These are phyloP conservation scores for Hippopotamus amphibius DNA, from an alignment of 2,113 vertebrate species.

Conservation along the genomic window DNA sequence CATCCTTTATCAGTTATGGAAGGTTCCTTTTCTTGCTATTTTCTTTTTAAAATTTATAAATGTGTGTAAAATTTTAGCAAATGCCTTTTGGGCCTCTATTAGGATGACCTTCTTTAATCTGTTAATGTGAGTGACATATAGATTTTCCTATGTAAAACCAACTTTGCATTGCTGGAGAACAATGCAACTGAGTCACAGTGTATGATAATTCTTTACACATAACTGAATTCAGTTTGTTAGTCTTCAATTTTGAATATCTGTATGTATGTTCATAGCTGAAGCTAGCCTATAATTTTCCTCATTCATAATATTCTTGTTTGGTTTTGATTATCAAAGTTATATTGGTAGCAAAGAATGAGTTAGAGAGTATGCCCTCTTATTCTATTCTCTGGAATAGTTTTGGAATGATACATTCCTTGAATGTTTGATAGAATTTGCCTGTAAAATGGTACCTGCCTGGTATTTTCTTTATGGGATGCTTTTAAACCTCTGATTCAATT, in stretches of 20 bases:
- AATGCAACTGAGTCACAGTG: not conserved
- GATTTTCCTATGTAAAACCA: slow-evolving; percentile 17
- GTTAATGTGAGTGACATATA: not conserved
- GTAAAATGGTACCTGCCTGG: not conserved
- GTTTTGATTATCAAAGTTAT: slow-evolving; percentile 28
- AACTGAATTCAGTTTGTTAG: slow-evolving; percentile 29
- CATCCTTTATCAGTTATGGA: not conserved
- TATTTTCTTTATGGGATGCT: not conserved
- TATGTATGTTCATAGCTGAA: not conserved
- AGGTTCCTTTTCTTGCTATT: not conserved
- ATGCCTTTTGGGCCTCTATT: not conserved
- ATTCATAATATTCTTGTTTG: slow-evolving; percentile 12
- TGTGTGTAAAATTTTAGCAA: not conserved
- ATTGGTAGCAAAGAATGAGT: not conserved
- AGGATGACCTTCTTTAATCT: not conserved
- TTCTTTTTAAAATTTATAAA: slow-evolving; percentile 5
- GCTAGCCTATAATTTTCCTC: not conserved
- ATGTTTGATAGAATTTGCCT: not conserved
- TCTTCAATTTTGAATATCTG: not conserved
- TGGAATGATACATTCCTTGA: not conserved
- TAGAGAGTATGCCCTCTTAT: not conserved
- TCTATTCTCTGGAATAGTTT: not conserved
- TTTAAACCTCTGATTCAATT: slow-evolving; percentile 33
- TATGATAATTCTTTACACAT: not conserved
- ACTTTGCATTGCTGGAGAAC: slow-evolving; percentile 2